A percentile compares a stretch with the other conserved stretches of the same genome.
These are phyloP conservation scores for Muscicapa comitata DNA, from an alignment of 2,797 vertebrate genomes.

Conservation along the genomic window DNA sequence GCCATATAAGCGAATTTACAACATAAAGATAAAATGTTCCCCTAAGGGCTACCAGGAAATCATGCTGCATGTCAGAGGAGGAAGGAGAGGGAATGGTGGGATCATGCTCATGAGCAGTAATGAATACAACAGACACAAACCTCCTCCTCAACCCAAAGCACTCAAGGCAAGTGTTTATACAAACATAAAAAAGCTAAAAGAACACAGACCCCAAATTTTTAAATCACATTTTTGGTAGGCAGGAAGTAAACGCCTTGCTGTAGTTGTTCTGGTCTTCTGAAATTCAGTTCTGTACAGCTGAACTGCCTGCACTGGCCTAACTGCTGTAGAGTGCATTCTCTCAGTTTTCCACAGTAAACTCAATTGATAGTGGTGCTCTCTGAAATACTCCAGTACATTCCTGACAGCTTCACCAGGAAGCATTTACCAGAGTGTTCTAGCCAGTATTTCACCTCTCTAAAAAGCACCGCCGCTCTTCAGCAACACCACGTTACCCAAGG, in stretches of 20 bases:
- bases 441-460: not conserved
- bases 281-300: not conserved
- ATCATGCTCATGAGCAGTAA: not conserved
- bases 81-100: not conserved
- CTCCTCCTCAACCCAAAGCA: not conserved
- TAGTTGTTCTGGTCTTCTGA: not conserved
- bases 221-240: not conserved
- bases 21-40: not conserved
- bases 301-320: not conserved
- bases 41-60: not conserved
- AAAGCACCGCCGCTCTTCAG: not conserved
- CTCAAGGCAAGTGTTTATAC: not conserved
- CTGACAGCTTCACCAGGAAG: not conserved
- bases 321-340: not conserved
- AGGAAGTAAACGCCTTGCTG: not conserved
- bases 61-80: not conserved
- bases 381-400: not conserved
- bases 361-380: not conserved
- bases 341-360: not conserved
- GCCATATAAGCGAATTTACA: not conserved
- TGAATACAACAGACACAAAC: not conserved
- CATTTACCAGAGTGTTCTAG: not conserved
- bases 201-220: not conserved
- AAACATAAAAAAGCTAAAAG: not conserved
- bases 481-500: not conserved